Conservation (phyloP, 2,888 invertebrate species). For the Peribatodes rhomboidaria region DNA sequence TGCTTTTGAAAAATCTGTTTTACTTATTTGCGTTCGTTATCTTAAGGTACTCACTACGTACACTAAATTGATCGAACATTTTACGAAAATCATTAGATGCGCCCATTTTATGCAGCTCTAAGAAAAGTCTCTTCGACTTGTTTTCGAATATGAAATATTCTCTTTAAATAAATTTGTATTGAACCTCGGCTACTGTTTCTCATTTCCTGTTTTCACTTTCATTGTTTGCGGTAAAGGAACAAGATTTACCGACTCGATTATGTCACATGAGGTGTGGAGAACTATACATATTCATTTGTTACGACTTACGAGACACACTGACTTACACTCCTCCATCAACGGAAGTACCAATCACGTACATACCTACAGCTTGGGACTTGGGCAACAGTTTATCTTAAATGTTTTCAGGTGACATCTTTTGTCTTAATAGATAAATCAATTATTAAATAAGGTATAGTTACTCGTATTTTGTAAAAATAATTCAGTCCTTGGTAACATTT, state of each 20-base stretch:
- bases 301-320: slow-evolving; percentile 11
- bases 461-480: neutral
- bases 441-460: too few relatives aligned
- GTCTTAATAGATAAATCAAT: neutral
- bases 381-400: neutral
- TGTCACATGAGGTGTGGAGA: slow-evolving; percentile 32
- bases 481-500: neutral
- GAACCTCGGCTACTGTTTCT: slow-evolving; percentile 23
- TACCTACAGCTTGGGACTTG: too few relatives aligned
- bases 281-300: slow-evolving; percentile 21
- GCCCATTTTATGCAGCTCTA: too few relatives aligned
- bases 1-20: too few relatives aligned
- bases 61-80: too few relatives aligned
- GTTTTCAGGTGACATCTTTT: neutral
- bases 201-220: slow-evolving; percentile 53
- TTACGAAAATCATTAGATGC: too few relatives aligned
- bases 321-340: slow-evolving; percentile 14
- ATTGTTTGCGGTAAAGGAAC: slow-evolving; percentile 52
- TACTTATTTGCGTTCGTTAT: too few relatives aligned
- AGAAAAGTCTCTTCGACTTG: too few relatives aligned
- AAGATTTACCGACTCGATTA: slow-evolving; percentile 25
- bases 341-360: neutral
- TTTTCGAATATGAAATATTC: too few relatives aligned
- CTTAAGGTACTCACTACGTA: too few relatives aligned
- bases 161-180: neutral